phyloP scores from a whole-genome alignment of 2,113 vertebrate genomes.

The Takifugu bimaculatus region DNA sequence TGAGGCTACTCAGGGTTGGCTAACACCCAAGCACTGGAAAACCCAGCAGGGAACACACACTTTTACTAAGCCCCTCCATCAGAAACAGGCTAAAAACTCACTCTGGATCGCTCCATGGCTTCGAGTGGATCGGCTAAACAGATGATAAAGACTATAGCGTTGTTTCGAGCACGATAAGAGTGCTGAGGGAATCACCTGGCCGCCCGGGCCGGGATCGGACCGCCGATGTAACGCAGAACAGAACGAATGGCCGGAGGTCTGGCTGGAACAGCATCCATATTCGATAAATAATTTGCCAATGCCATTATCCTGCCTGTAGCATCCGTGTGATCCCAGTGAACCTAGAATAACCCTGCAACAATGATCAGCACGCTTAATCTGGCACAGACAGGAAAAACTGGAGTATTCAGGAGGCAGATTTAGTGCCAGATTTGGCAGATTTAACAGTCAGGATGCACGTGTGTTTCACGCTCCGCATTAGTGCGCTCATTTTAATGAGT shows the following conservation, averaged over 20 bases:
- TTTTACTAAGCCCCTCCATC: slow-evolving; percentile 25
- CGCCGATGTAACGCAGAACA: slow-evolving; percentile 15
- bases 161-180: slow-evolving; percentile 2
- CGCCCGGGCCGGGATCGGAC: slow-evolving; percentile 1
- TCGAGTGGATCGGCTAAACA: not conserved
- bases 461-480: not conserved
- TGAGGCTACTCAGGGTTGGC: slow-evolving; percentile 37
- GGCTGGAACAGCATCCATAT: slow-evolving; percentile 32
- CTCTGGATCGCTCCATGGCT: not conserved
- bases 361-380: not conserved
- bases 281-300: slow-evolving; percentile 68
- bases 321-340: slow-evolving; percentile 22
- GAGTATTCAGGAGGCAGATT: not conserved
- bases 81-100: slow-evolving; percentile 19
- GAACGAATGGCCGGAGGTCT: slow-evolving; percentile 19
- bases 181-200: not conserved
- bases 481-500: not conserved
- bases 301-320: slow-evolving; percentile 55
- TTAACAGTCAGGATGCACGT: not conserved
- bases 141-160: not conserved
- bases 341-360: no score
- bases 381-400: not conserved
- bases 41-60: slow-evolving; percentile 33
- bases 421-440: not conserved
- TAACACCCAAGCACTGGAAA: slow-evolving; percentile 46